Evolutionary conservation across 1,140 invertebrate genomes (phyloP), one percentile per base, ranked within the genome.

Genomic region (Mactra quadrangularis): DNA sequence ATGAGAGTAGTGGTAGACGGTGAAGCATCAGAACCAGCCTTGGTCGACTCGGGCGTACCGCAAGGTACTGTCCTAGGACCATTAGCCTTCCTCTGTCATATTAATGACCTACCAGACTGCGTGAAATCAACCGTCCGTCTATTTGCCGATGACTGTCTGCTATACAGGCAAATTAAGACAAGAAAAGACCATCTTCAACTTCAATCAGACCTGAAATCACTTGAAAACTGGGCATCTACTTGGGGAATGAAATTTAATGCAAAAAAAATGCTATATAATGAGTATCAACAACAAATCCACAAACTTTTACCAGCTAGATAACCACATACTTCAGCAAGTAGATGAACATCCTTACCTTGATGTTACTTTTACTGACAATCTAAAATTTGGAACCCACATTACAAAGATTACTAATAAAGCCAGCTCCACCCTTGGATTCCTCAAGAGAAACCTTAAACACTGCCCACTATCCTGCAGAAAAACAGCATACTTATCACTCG

Each of bases 261-360:
- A 11, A 66, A 45, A 11, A 87, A 87, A n/a, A n/a, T 82, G 83
- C n/a, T 76, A 79, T 35, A 59, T 87, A 19, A 68, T 86, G 60
- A 41, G 7, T 22, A 70, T 71, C n/a, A 64, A 64, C 57, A 27
- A 64, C 11, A 78, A 55, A 75, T 45, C 17, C 9, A 52, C 31
- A n/a, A 17, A 71, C n/a, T 74, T 66, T 7, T 83, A 75, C 66
- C n/a, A 59, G 33, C 50, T 85, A 13, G 45, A 70, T 27, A 76
- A 68, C 27, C 72, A 78, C 68, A 85, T 83, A 22, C 72, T 85
- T 3, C 57, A 87, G 35, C 64, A 83, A 55, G 79, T 79, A 1
- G 22, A 13, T 27, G 66, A 82, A n/a, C n/a, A n/a, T n/a, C n/a
- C 81, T 13, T 85, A 79, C 31, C 60, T 76, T 19, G 77, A 71